Percentiles rank a stretch among this genome's conserved stretches.
Evolutionary conservation across 2,113 vertebrate species (phyloP).

Genomic region (human): DNA sequence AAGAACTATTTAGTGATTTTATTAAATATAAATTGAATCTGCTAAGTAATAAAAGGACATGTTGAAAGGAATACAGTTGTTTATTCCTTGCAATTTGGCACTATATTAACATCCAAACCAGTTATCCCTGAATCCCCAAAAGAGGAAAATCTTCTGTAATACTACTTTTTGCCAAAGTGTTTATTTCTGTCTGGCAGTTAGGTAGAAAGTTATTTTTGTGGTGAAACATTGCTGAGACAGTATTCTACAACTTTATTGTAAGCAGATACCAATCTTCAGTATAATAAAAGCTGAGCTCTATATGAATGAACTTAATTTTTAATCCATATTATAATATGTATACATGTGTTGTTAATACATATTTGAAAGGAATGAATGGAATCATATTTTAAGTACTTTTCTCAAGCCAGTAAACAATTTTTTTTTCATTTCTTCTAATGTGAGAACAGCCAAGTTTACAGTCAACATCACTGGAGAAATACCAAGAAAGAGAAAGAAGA

Average conservation of each 20-base stretch:
- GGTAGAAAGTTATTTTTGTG: not conserved
- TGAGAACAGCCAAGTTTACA: not conserved
- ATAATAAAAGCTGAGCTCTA: slow-evolving; percentile 1
- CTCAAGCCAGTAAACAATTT: not conserved
- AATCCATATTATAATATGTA: not conserved
- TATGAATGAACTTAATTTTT: not conserved
- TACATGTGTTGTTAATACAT: not conserved
- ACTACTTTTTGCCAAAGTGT: not conserved
- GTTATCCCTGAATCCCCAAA: not conserved
- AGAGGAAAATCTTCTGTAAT: not conserved
- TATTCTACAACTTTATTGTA: slow-evolving; percentile 26
- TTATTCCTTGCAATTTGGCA: slow-evolving; percentile 5
- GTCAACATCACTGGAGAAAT: not conserved
- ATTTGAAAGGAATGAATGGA: slow-evolving; percentile 6
- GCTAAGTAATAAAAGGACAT: slow-evolving; percentile 23
- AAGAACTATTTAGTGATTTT: slow-evolving; percentile 29
- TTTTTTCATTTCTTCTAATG: not conserved
- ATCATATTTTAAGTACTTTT: slow-evolving; percentile 26
- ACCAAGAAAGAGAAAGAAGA: not conserved
- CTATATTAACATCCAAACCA: not conserved
- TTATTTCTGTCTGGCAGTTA: slow-evolving; percentile 9
- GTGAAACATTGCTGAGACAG: not conserved
- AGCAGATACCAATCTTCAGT: not conserved
- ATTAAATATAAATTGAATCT: slow-evolving; percentile 25
- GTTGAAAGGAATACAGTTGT: slow-evolving; percentile 29